phyloP scores from a whole-genome alignment of 92 coral and sea anemone species.

The Isaurus tuberculatus region DNA sequence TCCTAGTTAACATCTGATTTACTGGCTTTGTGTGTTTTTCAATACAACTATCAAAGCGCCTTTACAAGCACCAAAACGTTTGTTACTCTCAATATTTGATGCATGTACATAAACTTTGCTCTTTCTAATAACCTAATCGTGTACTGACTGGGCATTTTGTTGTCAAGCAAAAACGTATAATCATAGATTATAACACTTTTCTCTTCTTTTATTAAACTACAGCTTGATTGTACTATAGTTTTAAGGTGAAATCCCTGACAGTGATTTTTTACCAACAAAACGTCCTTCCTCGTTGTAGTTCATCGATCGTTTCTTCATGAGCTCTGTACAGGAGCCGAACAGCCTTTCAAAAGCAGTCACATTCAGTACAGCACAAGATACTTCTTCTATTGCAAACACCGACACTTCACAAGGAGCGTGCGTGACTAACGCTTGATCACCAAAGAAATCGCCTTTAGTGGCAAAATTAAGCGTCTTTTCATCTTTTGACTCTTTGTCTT shows the following conservation, averaged over 20 bases:
- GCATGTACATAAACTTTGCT: too few relatives aligned
- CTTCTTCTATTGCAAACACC: constrained; percentile 53
- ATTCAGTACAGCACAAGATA: constrained; percentile 62
- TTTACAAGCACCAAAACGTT: too few relatives aligned
- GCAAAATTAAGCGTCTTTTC: constrained; percentile 50
- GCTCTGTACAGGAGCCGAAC: constrained; percentile 61
- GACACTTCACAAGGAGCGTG: constrained; percentile 56
- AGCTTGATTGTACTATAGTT: too few relatives aligned
- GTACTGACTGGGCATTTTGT: too few relatives aligned
- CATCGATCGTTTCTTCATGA: constrained; percentile 59
- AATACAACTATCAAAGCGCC: too few relatives aligned
- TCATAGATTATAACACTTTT: too few relatives aligned
- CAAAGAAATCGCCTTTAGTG: constrained; percentile 61
- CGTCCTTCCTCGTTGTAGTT: constrained; percentile 55
- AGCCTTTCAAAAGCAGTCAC: constrained; percentile 65
- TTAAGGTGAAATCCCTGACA: background rate
- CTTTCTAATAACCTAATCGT: too few relatives aligned
- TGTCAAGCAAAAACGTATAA: too few relatives aligned
- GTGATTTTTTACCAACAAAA: constrained; percentile 48
- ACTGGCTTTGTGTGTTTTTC: too few relatives aligned
- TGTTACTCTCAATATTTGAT: too few relatives aligned
- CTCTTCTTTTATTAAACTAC: too few relatives aligned
- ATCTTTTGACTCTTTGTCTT: constrained; percentile 17
- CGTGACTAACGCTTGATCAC: constrained; percentile 65
- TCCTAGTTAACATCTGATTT: too few relatives aligned